phyloP scores from a whole-genome alignment of 2,888 invertebrate genomes.

The Patella ulyssiponensis region DNA sequence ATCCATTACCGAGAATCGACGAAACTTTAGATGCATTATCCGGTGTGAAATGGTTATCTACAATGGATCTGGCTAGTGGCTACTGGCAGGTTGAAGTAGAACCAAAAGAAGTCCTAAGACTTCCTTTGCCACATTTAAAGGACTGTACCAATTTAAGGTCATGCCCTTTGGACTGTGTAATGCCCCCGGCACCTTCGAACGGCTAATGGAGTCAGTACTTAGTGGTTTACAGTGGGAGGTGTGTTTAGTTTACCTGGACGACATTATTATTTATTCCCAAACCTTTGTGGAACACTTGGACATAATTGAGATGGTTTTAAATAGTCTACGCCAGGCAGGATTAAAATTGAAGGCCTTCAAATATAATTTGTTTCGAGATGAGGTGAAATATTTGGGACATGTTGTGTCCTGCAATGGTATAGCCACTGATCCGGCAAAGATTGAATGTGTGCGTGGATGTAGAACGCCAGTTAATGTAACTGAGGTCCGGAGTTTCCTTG shows the following conservation, averaged over 20 bases:
- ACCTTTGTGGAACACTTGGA: neutral
- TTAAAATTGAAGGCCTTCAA: constrained; percentile 33
- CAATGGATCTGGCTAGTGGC: constrained; percentile 3
- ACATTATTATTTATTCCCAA: constrained; percentile 1
- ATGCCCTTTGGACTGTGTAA: constrained; percentile 2
- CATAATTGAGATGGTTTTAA: no score
- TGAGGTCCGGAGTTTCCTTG: constrained; percentile 11
- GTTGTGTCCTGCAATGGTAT: constrained; percentile 13
- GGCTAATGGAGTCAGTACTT: neutral
- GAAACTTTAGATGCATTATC: neutral
- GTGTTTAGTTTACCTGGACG: neutral
- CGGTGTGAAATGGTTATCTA: neutral
- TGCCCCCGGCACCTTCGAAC: neutral
- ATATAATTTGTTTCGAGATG: constrained; percentile 29
- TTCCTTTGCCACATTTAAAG: neutral
- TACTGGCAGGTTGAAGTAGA: neutral
- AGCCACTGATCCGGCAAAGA: constrained; percentile 2
- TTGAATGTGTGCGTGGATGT: neutral
- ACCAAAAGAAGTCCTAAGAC: neutral
- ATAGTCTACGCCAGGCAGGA: neutral
- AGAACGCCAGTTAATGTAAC: constrained; percentile 8
- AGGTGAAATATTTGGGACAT: constrained; percentile 20
- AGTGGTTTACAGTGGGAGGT: neutral
- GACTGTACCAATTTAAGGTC: neutral
- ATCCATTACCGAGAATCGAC: neutral